phyloP scores from a whole-genome alignment of 2,113 vertebrate genomes.

The Megaceryle torquata region DNA sequence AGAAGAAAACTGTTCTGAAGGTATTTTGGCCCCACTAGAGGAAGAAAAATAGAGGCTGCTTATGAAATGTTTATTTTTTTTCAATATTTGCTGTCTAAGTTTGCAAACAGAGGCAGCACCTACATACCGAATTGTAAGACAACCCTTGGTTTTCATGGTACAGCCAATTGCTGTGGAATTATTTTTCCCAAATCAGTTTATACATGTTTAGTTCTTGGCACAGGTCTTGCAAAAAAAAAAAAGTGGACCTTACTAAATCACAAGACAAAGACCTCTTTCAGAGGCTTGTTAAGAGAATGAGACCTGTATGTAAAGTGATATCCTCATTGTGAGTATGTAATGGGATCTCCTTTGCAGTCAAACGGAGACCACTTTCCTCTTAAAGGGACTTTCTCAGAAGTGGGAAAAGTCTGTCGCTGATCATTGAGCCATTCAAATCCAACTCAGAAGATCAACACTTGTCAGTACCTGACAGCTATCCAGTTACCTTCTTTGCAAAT shows the following conservation, averaged over 20 bases:
- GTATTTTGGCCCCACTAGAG: neutral
- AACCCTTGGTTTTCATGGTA: neutral
- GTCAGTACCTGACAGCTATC: neutral
- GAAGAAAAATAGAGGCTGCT: neutral
- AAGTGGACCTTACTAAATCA: neutral
- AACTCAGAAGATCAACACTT: neutral
- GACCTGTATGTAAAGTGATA: conserved; percentile 47
- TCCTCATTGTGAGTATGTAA: conserved; percentile 46
- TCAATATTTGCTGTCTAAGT: neutral
- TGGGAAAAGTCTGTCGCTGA: neutral
- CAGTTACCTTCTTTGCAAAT: neutral
- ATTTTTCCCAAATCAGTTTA: neutral
- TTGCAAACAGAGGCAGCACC: neutral
- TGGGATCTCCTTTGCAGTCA: neutral
- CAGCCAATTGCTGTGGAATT: neutral
- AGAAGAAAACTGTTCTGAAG: neutral
- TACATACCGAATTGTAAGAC: neutral
- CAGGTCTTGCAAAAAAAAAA: neutral
- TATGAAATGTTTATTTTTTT: neutral
- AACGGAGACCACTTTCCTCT: neutral
- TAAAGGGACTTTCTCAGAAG: conserved; percentile 18
- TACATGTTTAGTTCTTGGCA: neutral
- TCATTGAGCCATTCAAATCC: neutral
- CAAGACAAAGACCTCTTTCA: conserved; percentile 52
- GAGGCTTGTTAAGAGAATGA: conserved; percentile 12